Percentiles rank a stretch among this genome's conserved stretches.
Conservation (phyloP, 30 jellyfish, hydroid and myxozoan species). For the Chrysaora quinquecirrha region DNA sequence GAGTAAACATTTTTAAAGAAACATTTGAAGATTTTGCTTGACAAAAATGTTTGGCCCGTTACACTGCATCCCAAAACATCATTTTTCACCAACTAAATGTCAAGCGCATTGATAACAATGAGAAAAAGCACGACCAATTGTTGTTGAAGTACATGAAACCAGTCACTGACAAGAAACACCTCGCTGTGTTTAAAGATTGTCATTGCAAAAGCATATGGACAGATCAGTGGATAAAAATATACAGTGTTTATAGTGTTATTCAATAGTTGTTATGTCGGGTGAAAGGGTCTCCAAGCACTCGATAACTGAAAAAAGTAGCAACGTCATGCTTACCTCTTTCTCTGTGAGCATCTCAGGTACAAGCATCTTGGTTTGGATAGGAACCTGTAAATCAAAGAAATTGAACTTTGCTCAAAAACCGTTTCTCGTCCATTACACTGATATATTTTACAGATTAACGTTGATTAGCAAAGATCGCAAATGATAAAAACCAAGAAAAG, state of each 20-base stretch:
- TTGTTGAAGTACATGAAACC: too few species aligned
- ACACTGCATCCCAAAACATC: too few species aligned
- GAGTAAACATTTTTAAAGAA: neutral
- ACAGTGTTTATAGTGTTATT: too few species aligned
- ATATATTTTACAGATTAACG: neutral
- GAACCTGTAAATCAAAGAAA: conserved; percentile 57
- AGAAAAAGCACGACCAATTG: too few species aligned
- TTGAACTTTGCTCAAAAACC: neutral
- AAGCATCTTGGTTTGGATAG: conserved; percentile 80
- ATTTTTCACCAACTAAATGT: too few species aligned
- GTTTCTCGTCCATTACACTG: neutral
- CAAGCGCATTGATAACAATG: too few species aligned
- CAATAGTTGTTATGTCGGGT: too few species aligned
- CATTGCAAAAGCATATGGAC: too few species aligned
- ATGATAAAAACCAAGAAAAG: neutral
- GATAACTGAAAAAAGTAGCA: neutral
- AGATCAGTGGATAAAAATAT: too few species aligned
- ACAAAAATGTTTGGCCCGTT: neutral
- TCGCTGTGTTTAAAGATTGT: too few species aligned
- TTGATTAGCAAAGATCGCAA: neutral
- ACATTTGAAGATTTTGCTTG: neutral
- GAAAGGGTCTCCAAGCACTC: neutral
- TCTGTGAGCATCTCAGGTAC: conserved; percentile 67
- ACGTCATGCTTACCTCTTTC: conserved; percentile 68
- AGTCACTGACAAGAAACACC: too few species aligned